phyloP scores from a whole-genome alignment of 2,113 vertebrate genomes.

The Syngnathus floridae region DNA sequence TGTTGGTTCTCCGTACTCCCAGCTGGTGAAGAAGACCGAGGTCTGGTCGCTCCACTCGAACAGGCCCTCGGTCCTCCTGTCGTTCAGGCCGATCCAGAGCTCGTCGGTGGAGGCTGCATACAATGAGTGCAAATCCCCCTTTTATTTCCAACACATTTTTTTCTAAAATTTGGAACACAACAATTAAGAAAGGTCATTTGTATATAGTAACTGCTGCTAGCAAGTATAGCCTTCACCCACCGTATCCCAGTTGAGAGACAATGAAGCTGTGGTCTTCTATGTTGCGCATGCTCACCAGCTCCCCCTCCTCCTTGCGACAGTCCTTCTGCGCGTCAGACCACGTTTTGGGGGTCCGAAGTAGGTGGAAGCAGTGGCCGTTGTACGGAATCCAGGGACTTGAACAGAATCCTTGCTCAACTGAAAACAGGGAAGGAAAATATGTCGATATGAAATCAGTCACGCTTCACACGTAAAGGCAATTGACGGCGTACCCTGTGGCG shows the following conservation, averaged over 20 bases:
- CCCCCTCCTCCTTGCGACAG: constrained; percentile 80
- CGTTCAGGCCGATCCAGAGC: constrained; percentile 91
- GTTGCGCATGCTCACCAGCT: constrained; percentile 81
- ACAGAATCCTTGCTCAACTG: constrained; percentile 72
- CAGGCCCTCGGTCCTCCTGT: constrained; percentile 78
- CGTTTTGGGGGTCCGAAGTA: constrained; percentile 68
- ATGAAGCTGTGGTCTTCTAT: constrained; percentile 86
- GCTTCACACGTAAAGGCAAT: too few relatives aligned
- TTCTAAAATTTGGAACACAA: too few relatives aligned
- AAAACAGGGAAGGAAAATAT: constrained; percentile 6
- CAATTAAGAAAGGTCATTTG: too few relatives aligned
- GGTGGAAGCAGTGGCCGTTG: constrained; percentile 80
- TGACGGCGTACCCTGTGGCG: constrained; percentile 41
- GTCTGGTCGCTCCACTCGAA: constrained; percentile 91
- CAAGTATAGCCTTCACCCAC: constrained; percentile 59
- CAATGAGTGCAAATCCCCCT: neutral
- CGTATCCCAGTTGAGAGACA: constrained; percentile 84
- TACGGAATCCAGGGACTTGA: constrained; percentile 81
- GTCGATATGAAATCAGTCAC: neutral
- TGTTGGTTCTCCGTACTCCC: constrained; percentile 78
- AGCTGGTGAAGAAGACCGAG: constrained; percentile 78
- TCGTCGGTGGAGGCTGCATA: constrained; percentile 74
- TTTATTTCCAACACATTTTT: too few relatives aligned
- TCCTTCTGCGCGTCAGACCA: constrained; percentile 74
- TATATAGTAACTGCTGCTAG: neutral